phyloP scores from a whole-genome alignment of 2,113 vertebrate genomes.

The Phrynosoma platyrhinos region DNA sequence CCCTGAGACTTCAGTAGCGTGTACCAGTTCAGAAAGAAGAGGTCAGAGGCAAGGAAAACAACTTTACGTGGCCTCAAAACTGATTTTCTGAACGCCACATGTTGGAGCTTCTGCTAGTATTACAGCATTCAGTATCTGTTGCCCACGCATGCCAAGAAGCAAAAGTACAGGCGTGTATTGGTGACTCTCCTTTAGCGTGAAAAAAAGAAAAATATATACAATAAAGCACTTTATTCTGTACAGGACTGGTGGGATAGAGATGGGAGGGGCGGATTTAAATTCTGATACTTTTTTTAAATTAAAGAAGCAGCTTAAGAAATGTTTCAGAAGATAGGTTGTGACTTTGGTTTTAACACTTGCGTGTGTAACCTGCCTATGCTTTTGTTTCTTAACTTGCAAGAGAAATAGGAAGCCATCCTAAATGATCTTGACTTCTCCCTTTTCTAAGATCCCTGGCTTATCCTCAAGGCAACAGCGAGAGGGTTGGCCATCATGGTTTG shows the following conservation, averaged over 20 bases:
- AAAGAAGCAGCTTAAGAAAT: neutral
- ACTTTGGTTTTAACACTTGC: slow-evolving; percentile 62
- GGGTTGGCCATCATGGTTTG: too few relatives aligned
- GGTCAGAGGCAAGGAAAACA: slow-evolving; percentile 42
- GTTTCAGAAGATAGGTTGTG: slow-evolving; percentile 58
- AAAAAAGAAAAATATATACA: slow-evolving; percentile 71
- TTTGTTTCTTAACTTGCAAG: slow-evolving; percentile 67
- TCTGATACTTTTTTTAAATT: slow-evolving; percentile 56
- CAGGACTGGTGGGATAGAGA: slow-evolving; percentile 59
- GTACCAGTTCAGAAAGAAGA: neutral
- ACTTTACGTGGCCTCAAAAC: slow-evolving; percentile 51
- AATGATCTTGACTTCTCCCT: neutral
- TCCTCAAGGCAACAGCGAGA: neutral
- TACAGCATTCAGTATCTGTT: slow-evolving; percentile 23
- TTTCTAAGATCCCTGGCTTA: neutral
- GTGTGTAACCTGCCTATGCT: slow-evolving; percentile 72
- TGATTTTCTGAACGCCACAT: slow-evolving; percentile 51
- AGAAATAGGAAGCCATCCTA: slow-evolving; percentile 60
- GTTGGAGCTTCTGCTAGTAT: slow-evolving; percentile 49
- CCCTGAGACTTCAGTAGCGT: neutral
- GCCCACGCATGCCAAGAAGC: slow-evolving; percentile 57
- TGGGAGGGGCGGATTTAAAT: slow-evolving; percentile 55
- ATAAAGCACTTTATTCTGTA: slow-evolving; percentile 86
- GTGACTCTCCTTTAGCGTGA: slow-evolving; percentile 73
- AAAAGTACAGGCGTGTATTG: slow-evolving; percentile 20